Base-by-base conservation (phyloP, 2,888 invertebrate species). In the Spilarctia lutea region DNA sequence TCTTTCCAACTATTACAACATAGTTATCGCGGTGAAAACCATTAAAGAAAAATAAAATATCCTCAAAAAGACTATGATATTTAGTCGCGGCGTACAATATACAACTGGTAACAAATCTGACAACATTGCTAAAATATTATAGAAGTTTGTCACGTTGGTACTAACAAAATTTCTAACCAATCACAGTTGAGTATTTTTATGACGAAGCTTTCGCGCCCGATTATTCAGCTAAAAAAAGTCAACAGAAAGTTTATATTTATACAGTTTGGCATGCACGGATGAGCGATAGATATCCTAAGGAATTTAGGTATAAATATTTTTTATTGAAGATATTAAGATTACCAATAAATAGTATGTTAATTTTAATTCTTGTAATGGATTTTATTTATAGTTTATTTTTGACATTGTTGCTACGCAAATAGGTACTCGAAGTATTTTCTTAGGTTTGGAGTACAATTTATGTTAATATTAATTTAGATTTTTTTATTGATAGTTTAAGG, bases 101-200 rank as follows among this genome's bases (percentile, higher is more conserved):
- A 94, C 93, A 94, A 95, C 94, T 95, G 94, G 94, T 93, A 94
- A 92, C 92, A 92, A 90, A 93, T 92, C 91, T 94, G 95, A 93
- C 95, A 95, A 95, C 95, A 91, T 95, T 91, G 91, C 92, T 91
- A 93, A 94, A 93, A 88, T 89, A 86, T 86, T 86, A 82, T 86
- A 83, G 71, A 74, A 80, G 83, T 89, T 88, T 83, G 78, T 91
- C 90, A 91, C 65, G 94, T 95, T 96, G 95, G 95, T 91, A 94
- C 88, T 83, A 73, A 87, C 88, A 81, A 91, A 91, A 88, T 86
- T 87, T 84, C 87, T 42, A 79, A 81, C 95, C 95, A 95, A 96
- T 95, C 85, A 86, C 75, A 79, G 73, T 42, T 39, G 20, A 78
- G 84, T 82, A 89, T 91, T 91, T 87, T 86, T 81, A 82, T 92